A percentile compares a stretch with the other conserved stretches of the same genome.
phyloP scores from a whole-genome alignment of 2,113 vertebrate genomes.

The Aldabrachelys gigantea region DNA sequence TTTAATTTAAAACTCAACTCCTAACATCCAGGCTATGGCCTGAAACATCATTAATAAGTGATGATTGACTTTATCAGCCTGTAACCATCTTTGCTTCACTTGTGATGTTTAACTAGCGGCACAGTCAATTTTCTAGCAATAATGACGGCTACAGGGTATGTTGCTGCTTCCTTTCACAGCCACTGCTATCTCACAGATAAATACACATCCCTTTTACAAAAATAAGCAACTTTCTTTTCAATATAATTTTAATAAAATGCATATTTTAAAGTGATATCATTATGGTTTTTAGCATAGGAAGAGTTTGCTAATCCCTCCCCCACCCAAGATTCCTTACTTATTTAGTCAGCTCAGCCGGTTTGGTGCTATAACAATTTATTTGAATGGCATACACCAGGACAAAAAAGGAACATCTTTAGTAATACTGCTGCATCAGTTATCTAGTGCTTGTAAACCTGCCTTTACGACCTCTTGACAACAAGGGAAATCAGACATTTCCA shows the following conservation, averaged over 20 bases:
- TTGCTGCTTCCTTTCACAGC: conserved; percentile 3
- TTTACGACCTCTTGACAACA: conserved; percentile 59
- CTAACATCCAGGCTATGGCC: conserved; percentile 6
- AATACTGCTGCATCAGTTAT: conserved; percentile 41
- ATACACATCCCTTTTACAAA: background rate
- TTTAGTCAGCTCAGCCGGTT: background rate
- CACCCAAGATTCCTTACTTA: background rate
- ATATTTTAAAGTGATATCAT: background rate
- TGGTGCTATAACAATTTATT: background rate
- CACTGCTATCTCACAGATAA: fast-evolving
- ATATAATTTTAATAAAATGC: background rate
- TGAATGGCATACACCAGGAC: background rate
- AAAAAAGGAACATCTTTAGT: conserved; percentile 3
- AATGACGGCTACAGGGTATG: fast-evolving
- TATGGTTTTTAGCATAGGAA: background rate
- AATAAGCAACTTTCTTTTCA: background rate
- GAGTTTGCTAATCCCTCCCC: background rate
- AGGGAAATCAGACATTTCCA: conserved; percentile 75
- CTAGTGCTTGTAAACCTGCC: conserved; percentile 60
- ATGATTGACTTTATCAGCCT: background rate
- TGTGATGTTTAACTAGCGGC: fast-evolving
- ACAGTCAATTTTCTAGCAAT: background rate
- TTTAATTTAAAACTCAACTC: conserved; percentile 26
- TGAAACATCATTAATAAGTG: conserved; percentile 1
- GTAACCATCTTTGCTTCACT: background rate